These are phyloP conservation scores for Acyrthosiphon pisum DNA, from an alignment of 1,140 invertebrate species.

Conservation along the genomic window DNA sequence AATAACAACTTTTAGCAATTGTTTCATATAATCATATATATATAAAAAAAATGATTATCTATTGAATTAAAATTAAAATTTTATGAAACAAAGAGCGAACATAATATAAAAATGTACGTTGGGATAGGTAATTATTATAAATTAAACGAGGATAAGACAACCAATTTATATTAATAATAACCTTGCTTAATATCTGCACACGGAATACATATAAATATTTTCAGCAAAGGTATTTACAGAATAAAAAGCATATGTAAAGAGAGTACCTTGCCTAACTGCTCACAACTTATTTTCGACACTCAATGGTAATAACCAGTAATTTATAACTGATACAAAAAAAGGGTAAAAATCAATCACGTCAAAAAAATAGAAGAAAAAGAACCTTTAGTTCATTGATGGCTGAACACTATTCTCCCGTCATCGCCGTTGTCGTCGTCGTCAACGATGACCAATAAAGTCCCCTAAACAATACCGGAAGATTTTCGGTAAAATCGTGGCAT, in stretches of 20 bases:
- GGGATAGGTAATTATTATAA: not conserved
- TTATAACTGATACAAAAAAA: not conserved
- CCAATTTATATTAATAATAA: not conserved
- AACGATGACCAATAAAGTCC: not conserved
- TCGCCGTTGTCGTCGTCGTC: not conserved
- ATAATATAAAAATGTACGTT: not conserved
- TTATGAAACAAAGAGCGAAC: not conserved
- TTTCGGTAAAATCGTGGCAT: not conserved
- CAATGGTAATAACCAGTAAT: not conserved
- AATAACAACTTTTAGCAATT: not conserved
- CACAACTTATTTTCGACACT: not conserved
- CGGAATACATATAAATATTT: not conserved
- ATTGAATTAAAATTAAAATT: not conserved
- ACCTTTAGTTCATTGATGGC: constrained; percentile 16
- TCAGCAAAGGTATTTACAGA: not conserved
- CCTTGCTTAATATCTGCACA: not conserved
- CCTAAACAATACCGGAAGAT: not conserved
- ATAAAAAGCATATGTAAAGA: not conserved
- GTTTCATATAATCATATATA: too few species aligned
- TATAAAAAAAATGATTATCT: not conserved
- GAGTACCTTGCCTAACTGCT: not conserved
- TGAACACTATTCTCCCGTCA: not conserved
- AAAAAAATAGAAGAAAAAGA: not conserved
- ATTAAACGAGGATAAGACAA: not conserved
- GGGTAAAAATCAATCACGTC: not conserved